Conservation (phyloP, 2,797 vertebrate genomes). For the Ctenochaetus hawaiiensis region DNA sequence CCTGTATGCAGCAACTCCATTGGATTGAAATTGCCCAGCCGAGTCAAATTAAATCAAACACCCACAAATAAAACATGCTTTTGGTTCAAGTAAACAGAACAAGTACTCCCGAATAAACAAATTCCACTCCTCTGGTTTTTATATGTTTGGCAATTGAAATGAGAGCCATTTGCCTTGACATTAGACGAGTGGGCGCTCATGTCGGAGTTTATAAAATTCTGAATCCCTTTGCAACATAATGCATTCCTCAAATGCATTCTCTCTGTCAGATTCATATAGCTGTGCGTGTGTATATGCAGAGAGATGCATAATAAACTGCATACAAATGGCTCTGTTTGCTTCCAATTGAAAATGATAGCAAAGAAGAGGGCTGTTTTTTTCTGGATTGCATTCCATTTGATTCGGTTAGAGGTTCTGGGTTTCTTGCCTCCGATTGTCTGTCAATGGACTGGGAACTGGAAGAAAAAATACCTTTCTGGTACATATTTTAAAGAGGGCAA, state of each 20-base stretch:
- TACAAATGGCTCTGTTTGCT: background rate
- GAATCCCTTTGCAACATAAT: slow-evolving; percentile 1
- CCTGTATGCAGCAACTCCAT: slow-evolving; percentile 32
- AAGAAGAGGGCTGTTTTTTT: background rate
- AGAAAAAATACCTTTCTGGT: too few relatives aligned
- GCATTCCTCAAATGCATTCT: too few relatives aligned
- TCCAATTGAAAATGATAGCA: background rate
- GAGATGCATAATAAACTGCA: background rate
- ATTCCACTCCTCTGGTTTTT: slow-evolving; percentile 19
- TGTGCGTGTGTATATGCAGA: background rate
- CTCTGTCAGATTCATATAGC: background rate
- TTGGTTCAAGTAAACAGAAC: slow-evolving; percentile 32
- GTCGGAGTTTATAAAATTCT: background rate
- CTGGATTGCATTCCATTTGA: background rate
- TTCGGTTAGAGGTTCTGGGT: too few relatives aligned
- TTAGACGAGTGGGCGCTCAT: background rate
- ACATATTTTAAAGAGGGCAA: too few relatives aligned
- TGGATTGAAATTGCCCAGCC: slow-evolving; percentile 46
- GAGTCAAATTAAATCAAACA: slow-evolving; percentile 53
- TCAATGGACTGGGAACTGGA: too few relatives aligned
- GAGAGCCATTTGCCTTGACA: background rate
- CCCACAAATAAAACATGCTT: slow-evolving; percentile 49
- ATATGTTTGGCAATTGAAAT: slow-evolving; percentile 14
- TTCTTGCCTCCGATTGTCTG: too few relatives aligned
- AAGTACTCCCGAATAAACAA: slow-evolving; percentile 34